Conservation (phyloP, 2,797 vertebrate genomes). For the Hyperoplus lanceolatus region DNA sequence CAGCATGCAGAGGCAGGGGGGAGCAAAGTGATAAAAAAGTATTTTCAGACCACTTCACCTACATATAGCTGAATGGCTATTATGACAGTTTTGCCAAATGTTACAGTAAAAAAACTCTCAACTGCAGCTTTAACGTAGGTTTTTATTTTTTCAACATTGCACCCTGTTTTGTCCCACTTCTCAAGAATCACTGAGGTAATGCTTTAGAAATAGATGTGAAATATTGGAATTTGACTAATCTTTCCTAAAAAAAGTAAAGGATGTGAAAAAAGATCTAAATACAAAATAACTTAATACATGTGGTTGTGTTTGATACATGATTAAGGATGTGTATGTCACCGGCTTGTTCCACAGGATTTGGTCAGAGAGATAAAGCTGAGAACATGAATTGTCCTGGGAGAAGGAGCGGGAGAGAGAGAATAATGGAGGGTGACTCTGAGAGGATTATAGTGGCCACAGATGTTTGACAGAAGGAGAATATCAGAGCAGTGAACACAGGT, state of each 20-base stretch:
- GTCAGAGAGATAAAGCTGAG: constrained; percentile 38
- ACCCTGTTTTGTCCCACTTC: no score
- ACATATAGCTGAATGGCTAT: no score
- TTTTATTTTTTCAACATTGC: no score
- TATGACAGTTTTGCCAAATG: no score
- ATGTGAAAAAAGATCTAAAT: constrained; percentile 1
- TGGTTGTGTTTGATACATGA: constrained; percentile 18
- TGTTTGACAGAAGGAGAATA: constrained; percentile 50
- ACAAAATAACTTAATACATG: constrained; percentile 32
- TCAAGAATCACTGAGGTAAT: background rate
- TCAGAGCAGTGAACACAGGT: constrained; percentile 25
- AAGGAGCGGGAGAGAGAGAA: constrained; percentile 36
- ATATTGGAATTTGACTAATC: background rate
- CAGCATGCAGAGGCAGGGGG: no score
- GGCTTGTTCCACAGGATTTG: constrained; percentile 44
- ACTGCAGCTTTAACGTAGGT: no score
- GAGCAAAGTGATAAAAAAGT: no score
- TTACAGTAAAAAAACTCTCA: no score
- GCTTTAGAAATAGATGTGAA: background rate
- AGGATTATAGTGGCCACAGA: constrained; percentile 67
- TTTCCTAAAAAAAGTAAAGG: no score
- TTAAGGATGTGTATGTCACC: constrained; percentile 25
- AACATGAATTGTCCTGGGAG: constrained; percentile 43
- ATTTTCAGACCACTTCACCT: no score
- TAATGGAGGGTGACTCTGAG: constrained; percentile 58